Percentiles rank a stretch among this genome's conserved stretches.
phyloP scores from a whole-genome alignment of 1,140 invertebrate genomes.

The Archegozetes longisetosus region DNA sequence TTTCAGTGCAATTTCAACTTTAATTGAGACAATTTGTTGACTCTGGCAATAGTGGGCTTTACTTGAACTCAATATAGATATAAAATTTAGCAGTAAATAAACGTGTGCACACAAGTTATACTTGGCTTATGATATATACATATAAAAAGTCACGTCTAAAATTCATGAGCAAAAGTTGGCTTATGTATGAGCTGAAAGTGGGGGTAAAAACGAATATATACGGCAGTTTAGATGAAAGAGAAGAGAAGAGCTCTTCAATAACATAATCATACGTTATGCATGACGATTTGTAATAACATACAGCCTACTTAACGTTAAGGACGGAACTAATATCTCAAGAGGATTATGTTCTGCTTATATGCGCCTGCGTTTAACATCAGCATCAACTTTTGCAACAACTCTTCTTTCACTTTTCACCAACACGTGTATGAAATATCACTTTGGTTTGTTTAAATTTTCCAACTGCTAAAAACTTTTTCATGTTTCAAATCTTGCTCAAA shows the following conservation, averaged over 20 bases:
- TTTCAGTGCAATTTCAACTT: neutral
- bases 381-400: neutral
- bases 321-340: neutral
- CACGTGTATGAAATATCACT: neutral
- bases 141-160: neutral
- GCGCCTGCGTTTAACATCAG: neutral
- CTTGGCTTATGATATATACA: neutral
- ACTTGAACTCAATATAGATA: neutral
- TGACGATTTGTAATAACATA: neutral
- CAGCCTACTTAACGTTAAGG: neutral
- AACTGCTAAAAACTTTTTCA: neutral
- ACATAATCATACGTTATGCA: neutral
- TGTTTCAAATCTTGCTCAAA: too few relatives aligned
- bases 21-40: neutral
- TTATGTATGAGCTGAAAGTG: neutral
- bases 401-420: neutral
- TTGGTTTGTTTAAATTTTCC: neutral
- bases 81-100: neutral
- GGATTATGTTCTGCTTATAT: neutral
- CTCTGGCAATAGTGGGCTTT: neutral
- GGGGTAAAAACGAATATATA: too few relatives aligned
- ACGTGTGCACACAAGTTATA: neutral
- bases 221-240: too few relatives aligned
- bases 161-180: neutral
- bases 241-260: neutral